phyloP scores from a whole-genome alignment of 2,888 invertebrate species.

The Cephus runcator region DNA sequence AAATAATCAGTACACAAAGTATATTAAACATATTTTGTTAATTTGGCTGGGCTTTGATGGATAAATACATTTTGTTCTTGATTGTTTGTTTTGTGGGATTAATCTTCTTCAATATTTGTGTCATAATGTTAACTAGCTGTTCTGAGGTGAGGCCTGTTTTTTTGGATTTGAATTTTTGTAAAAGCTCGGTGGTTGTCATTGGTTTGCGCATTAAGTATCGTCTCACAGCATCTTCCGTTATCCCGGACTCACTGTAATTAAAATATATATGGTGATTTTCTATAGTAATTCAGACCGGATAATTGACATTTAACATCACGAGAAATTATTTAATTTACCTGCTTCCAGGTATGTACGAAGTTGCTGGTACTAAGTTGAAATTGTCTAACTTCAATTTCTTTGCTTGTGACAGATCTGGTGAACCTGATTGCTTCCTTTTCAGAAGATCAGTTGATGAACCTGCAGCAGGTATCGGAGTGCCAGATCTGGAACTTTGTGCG shows the following conservation, averaged over 20 bases:
- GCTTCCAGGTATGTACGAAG: constrained; percentile 67
- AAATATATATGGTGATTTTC: constrained; percentile 2
- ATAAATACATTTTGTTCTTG: constrained; percentile 94
- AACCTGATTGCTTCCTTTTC: constrained; percentile 59
- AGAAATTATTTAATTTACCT: constrained; percentile 52
- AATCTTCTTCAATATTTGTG: constrained; percentile 92
- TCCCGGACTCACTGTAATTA: constrained; percentile 81
- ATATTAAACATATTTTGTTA: constrained; percentile 9
- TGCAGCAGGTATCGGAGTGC: constrained; percentile 64
- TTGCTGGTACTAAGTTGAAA: constrained; percentile 56
- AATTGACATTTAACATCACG: not conserved
- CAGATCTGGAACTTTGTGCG: constrained; percentile 69
- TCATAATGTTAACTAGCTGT: constrained; percentile 92
- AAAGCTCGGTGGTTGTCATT: constrained; percentile 95
- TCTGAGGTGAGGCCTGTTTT: constrained; percentile 91
- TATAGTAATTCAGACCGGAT: too few relatives aligned
- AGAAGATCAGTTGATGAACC: constrained; percentile 59
- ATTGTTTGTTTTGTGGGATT: constrained; percentile 93
- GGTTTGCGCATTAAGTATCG: constrained; percentile 96
- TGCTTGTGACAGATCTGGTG: constrained; percentile 65
- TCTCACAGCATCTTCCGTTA: constrained; percentile 94
- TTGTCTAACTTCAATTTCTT: constrained; percentile 71
- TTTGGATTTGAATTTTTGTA: constrained; percentile 95
- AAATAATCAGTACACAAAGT: too few relatives aligned
- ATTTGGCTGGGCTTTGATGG: constrained; percentile 74